Base-by-base conservation (phyloP, 2,113 vertebrate genomes). In the Phylloscopus trochiloides region DNA sequence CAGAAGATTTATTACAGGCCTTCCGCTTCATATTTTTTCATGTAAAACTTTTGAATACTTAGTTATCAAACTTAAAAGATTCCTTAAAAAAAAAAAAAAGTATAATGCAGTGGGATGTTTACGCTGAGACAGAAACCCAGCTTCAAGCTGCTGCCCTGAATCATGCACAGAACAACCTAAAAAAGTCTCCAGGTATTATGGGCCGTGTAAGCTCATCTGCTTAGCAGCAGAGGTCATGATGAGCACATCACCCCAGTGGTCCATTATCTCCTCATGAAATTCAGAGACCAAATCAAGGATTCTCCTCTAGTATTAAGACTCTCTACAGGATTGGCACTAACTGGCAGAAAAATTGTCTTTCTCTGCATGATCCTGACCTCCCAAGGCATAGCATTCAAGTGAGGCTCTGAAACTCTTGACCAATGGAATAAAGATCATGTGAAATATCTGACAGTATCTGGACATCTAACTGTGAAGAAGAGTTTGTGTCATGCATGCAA, bases 231-330 rank as follows among this genome's bases (percentile, higher is more conserved):
- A 96, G 91, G 94, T 96, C 91, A 94, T 62, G 91, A 94, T 70
- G 63, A 92, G 90, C 91, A 82, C 34, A 85, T 91, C 84, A 95
- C 83, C 87, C 74, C 6, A 6, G 94, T 73, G 74, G 71, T 95
- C 96, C 47, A 91, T 95, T 95, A 92, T 93, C 74, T 94, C 50
- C 54, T 96, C 87, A 96, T 90, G 87, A 96, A 96, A 97, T 96
- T 96, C 93, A 95, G 81, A 96, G 58, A 68, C 42, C 14, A 88
- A 95, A 95, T 96, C 80, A 96, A 91, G 45, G 50, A 96, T 97
- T 96, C 91, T 95, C 50, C 62, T 91, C 84, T 58, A 82, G 77
- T 95, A 82, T 92, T 89, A 85, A 90, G 58, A 79, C 32, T 87
- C 80, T 95, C 71, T 76, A 73, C 29, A 85, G 70, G 52, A 88